Percentiles rank a stretch among this genome's conserved stretches.
Conservation (phyloP, 2,797 vertebrate species). For the Tapera naevia region DNA sequence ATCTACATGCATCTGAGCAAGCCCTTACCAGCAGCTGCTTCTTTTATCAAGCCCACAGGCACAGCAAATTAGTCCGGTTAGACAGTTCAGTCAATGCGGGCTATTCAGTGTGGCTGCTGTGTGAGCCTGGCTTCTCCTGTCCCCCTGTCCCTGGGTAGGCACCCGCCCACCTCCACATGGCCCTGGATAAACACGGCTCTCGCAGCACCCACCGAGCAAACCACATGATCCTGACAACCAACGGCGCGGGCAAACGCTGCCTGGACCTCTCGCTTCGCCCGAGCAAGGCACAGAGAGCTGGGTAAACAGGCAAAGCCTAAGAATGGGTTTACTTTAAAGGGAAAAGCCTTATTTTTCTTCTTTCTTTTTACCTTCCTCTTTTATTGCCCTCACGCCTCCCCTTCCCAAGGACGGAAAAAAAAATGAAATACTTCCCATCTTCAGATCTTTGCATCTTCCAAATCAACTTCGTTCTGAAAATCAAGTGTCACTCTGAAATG, state of each 20-base stretch:
- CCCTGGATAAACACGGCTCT: slow-evolving; percentile 78
- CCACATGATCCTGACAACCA: slow-evolving; percentile 75
- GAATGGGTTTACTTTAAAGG: neutral
- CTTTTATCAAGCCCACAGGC: slow-evolving; percentile 86
- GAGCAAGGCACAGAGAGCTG: neutral
- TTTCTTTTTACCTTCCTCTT: accelerated
- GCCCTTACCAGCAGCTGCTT: slow-evolving; percentile 86
- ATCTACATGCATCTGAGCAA: slow-evolving; percentile 80
- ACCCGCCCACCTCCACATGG: slow-evolving; percentile 82
- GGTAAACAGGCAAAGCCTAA: neutral
- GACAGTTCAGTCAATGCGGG: slow-evolving; percentile 83
- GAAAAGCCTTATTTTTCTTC: neutral
- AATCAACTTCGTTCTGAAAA: neutral
- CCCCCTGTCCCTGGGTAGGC: slow-evolving; percentile 78
- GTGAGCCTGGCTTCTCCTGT: slow-evolving; percentile 77
- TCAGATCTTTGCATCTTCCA: too few species aligned
- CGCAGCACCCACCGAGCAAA: slow-evolving; percentile 67
- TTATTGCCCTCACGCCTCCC: accelerated
- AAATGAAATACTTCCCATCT: too few species aligned
- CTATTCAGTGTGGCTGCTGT: slow-evolving; percentile 81
- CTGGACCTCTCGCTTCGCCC: neutral
- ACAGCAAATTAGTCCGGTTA: slow-evolving; percentile 82
- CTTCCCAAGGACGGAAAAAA: neutral
- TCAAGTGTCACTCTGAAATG: neutral
- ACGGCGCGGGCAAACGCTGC: neutral